A percentile compares a stretch with the other conserved stretches of the same genome.
These are phyloP conservation scores for Gallinago jamesoni DNA, from an alignment of 2,113 vertebrate species.

Conservation along the genomic window DNA sequence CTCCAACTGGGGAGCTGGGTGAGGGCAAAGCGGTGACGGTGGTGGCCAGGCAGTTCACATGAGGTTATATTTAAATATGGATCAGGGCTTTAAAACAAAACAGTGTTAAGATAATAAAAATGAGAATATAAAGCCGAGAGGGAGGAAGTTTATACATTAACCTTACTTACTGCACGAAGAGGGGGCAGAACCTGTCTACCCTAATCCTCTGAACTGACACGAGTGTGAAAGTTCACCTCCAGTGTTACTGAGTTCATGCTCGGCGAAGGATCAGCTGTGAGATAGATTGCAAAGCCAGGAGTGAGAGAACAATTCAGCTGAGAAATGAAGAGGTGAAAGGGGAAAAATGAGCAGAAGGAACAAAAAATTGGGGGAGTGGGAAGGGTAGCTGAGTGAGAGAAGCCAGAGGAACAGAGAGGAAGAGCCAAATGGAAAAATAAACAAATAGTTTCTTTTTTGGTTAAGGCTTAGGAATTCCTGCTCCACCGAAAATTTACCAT, in stretches of 20 bases:
- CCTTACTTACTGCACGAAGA: not conserved
- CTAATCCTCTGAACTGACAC: not conserved
- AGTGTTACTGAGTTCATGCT: not conserved
- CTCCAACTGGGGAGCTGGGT: not conserved
- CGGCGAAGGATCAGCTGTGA: conserved; percentile 6
- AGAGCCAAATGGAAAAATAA: conserved; percentile 51
- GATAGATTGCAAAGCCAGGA: conserved; percentile 14
- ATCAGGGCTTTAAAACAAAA: conserved; percentile 20
- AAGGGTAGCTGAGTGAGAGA: conserved; percentile 4
- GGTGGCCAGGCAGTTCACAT: not conserved
- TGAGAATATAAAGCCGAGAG: not conserved
- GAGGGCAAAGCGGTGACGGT: not conserved
- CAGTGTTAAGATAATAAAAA: conserved; percentile 40
- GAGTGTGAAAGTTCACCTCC: conserved; percentile 19
- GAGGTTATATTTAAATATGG: conserved; percentile 36
- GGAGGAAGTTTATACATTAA: conserved; percentile 24
- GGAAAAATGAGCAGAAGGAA: conserved; percentile 8
- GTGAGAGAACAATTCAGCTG: not conserved
- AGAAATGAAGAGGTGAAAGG: conserved; percentile 18
- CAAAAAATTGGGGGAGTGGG: not conserved
- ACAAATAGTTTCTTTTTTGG: conserved; percentile 42
- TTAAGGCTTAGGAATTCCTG: conserved; percentile 32
- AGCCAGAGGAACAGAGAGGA: conserved; percentile 22
- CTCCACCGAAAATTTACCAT: conserved; percentile 8
- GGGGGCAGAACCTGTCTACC: not conserved